Evolutionary conservation across 1,140 invertebrate species (phyloP), one percentile per base, ranked within the genome.

Genomic region (Piezodorus guildinii): DNA sequence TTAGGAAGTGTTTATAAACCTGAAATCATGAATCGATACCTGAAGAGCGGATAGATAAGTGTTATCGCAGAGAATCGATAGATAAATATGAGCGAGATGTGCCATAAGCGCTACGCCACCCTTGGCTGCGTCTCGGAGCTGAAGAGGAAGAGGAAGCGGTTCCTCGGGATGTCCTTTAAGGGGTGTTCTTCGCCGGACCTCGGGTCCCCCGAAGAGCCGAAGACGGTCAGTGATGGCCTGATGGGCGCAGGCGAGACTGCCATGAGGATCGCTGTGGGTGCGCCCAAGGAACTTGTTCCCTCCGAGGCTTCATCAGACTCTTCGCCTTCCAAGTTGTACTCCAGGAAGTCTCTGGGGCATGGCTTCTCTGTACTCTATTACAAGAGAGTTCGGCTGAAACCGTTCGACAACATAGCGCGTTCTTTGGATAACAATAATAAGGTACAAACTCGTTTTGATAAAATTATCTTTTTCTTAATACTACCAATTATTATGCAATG

Each of bases 91-190:
- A 56, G 17, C 17, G 19, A 56, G 15, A 56, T 56, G 52, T 56
- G 52, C 52, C 52, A 56, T 15, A 56, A 56, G 23, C 17, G 66
- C 25, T 67, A 68, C 61, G 66, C 68, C 43, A 68, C 70, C 21
- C 60, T 70, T n/a, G 63, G 68, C 19, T 65, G 69, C 6, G 51
- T 71, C 3, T 69, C 70, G 65, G 69, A 68, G 52, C 63, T 70
- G 52, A 67, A 68, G 60, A 65, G 60, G 5, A 46, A 30, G 14
- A 39, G 60, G 15, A 45, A 56, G 58, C 58, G 58, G 5, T 45
- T 63, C 51, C 27, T 68, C 43, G 60, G 60, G 45, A 43, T 34
- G 34, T 23, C 23, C 8, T 19, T 56, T 4, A 56, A 23, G 23
- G 52, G 52, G 8, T 56, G 52, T 23, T 56, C 27, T 23, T 60